These are phyloP conservation scores for Hetaerina titia DNA, from an alignment of 2,888 invertebrate species.

Conservation along the genomic window DNA sequence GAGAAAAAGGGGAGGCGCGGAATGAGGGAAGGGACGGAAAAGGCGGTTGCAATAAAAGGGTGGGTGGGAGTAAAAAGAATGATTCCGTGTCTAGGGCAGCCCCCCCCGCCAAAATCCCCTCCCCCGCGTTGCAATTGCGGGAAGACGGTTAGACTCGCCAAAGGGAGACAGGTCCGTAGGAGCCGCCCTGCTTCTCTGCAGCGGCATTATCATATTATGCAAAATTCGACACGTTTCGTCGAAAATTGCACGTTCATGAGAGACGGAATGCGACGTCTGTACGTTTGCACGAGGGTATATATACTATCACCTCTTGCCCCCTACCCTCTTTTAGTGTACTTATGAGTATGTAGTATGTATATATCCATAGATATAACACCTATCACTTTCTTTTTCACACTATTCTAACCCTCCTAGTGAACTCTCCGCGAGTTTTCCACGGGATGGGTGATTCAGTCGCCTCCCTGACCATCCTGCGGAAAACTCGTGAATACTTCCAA, in stretches of 20 bases:
- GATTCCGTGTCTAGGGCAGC: neutral
- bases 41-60: neutral
- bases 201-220: conserved; percentile 5
- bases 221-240: conserved; percentile 20
- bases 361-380: too few species aligned
- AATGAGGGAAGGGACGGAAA: neutral
- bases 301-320: neutral
- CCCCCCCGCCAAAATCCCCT: too few species aligned
- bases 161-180: neutral
- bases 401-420: too few species aligned
- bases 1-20: neutral
- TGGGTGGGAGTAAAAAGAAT: neutral
- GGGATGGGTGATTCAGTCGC: too few species aligned
- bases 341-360: too few species aligned
- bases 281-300: neutral
- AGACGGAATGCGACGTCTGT: neutral
- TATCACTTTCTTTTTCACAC: too few species aligned
- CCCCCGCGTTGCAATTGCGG: conserved; percentile 4
- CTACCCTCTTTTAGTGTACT: too few species aligned
- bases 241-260: neutral
- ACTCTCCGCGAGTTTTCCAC: too few species aligned
- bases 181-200: neutral
- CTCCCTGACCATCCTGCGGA: too few species aligned
- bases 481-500: too few species aligned
- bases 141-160: neutral